These are phyloP conservation scores for Peromyscus polionotus DNA, from an alignment of 2,113 vertebrate species.

Conservation along the genomic window DNA sequence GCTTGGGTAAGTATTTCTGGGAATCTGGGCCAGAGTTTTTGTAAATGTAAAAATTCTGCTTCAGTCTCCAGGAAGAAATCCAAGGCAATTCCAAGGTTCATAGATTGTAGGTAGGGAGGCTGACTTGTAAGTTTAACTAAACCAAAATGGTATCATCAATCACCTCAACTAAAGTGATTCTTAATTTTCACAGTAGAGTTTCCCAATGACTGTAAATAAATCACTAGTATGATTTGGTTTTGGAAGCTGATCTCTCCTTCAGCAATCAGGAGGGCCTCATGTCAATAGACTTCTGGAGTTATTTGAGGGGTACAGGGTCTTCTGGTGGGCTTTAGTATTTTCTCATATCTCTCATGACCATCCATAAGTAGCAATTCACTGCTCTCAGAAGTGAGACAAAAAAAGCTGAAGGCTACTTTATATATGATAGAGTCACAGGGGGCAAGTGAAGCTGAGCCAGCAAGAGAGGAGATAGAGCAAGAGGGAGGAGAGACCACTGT, in stretches of 20 bases:
- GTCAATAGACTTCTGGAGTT: neutral
- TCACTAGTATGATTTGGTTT: neutral
- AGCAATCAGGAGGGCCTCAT: no score
- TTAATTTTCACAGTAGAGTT: neutral
- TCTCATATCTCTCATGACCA: neutral
- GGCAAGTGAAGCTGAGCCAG: neutral
- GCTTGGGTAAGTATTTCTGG: neutral
- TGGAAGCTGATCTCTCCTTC: neutral
- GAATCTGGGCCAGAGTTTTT: rapidly evolving
- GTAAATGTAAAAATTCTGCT: neutral
- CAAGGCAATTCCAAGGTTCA: neutral
- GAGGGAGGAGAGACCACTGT: neutral
- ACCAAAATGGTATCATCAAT: neutral
- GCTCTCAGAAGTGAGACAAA: neutral
- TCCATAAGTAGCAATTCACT: rapidly evolving
- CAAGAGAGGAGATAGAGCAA: neutral
- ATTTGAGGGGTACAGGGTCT: neutral
- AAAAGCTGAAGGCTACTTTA: neutral
- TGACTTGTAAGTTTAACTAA: neutral
- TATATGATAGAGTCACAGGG: neutral
- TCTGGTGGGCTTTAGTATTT: neutral
- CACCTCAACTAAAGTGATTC: neutral
- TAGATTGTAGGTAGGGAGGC: no score
- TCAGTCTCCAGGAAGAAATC: neutral
- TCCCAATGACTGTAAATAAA: neutral